These are phyloP conservation scores for Phortica magna DNA, from an alignment of 2,888 invertebrate species.

Conservation along the genomic window DNA sequence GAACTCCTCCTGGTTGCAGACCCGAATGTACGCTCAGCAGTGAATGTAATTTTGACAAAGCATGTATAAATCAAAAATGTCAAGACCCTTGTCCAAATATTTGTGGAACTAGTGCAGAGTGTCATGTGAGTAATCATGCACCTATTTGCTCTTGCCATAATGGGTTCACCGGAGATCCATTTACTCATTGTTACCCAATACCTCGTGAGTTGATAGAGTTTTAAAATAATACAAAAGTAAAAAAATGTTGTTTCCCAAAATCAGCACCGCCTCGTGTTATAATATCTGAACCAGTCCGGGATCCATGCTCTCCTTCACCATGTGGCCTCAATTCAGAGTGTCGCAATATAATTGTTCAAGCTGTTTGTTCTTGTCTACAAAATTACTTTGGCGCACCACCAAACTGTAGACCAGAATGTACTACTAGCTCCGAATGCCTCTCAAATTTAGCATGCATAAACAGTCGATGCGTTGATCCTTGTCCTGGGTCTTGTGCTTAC, in stretches of 20 bases:
- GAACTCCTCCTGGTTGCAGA: conserved; percentile 86
- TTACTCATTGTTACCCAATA: conserved; percentile 79
- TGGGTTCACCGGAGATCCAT: conserved; percentile 86
- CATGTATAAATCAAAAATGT: conserved; percentile 85
- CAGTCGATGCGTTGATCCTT: conserved; percentile 88
- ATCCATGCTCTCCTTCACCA: conserved; percentile 83
- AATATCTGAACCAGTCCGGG: conserved; percentile 66
- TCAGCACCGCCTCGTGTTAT: conserved; percentile 65
- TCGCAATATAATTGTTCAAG: conserved; percentile 80
- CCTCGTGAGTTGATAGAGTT: conserved; percentile 74
- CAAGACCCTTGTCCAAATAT: conserved; percentile 84
- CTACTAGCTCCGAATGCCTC: conserved; percentile 86
- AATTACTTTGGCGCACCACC: conserved; percentile 86
- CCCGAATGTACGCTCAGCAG: conserved; percentile 84
- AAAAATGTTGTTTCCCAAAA: conserved; percentile 71
- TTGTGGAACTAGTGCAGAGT: conserved; percentile 84
- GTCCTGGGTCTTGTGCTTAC: conserved; percentile 87
- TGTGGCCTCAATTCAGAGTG: conserved; percentile 86
- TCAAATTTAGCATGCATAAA: conserved; percentile 87
- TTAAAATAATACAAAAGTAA: background rate
- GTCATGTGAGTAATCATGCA: conserved; percentile 84
- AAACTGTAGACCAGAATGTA: conserved; percentile 85
- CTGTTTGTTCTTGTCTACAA: conserved; percentile 83
- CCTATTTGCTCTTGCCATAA: conserved; percentile 84
- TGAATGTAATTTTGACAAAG: conserved; percentile 83